Base-by-base conservation (phyloP, 2,888 invertebrate species). In the Spodoptera littoralis region DNA sequence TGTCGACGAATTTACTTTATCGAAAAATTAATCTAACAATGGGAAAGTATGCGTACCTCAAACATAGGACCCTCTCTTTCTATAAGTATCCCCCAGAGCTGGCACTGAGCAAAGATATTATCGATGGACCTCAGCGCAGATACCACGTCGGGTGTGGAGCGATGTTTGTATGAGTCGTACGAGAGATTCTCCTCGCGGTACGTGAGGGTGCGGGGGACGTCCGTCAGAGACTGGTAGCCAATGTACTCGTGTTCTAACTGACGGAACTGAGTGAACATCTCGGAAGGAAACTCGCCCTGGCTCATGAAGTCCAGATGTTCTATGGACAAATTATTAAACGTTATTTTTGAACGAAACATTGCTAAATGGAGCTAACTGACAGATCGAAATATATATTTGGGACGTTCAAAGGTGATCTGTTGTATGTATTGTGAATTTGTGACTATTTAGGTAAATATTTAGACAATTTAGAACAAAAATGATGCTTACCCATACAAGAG, bases 301-400 rank as follows among this genome's bases (percentile, higher is more conserved):
- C 97, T 98, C 96, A 99, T 97, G 90, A 99, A 99, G 94, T 99
- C 99, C 90, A 99, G 95, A 94, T 99, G 99, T 90, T 99, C 99
- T 96, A 83, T 49, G 18, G 45, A 18, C 11, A 57, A 54, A 43
- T 36, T 9, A 11, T 11, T 6, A 30, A 54, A 11, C 4, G 27
- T 27, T 12, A n/a, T 0, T 42, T 11, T 13, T 4, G 0, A n/a
- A 27, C 52, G 61, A 22, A 4, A 11, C 18, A 18, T 18, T 18
- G 18, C 1, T 18, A 18, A 18, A 18, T 18, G 18, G 18, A 18
- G 1, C 18, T 2, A 18, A 18, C 18, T 2, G 18, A 18, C 1
- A 18, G 18, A 18, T 18, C 18, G 1, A 18, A 18, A 18, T 18
- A 18, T 18, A 18, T 18, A 18, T 18, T 18, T 18, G 18, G 18